Conservation (phyloP, 2,797 vertebrate genomes). For the Thalassophryne amazonica region DNA sequence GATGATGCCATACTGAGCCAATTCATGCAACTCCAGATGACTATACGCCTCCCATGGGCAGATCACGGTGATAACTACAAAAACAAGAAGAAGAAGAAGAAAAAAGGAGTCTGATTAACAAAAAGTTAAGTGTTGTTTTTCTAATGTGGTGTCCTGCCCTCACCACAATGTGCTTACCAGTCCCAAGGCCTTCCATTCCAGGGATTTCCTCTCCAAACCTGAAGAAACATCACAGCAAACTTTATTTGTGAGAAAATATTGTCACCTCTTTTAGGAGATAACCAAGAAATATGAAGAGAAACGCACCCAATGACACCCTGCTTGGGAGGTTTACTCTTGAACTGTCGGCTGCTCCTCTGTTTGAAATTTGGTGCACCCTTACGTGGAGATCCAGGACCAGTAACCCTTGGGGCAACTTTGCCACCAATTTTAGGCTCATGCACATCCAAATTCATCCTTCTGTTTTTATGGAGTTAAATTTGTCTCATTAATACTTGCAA, state of each 20-base stretch:
- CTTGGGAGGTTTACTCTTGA: conserved; percentile 91
- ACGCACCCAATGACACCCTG: conserved; percentile 87
- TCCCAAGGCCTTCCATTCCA: conserved; percentile 89
- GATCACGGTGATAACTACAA: conserved; percentile 87
- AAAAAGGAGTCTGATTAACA: background rate
- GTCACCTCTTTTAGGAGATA: background rate
- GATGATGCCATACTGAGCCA: conserved; percentile 89
- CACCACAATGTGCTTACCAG: conserved; percentile 66
- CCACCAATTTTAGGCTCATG: conserved; percentile 75
- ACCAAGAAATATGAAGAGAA: background rate
- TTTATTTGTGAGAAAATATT: background rate
- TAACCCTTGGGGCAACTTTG: conserved; percentile 63
- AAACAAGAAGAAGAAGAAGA: background rate
- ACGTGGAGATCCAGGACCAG: conserved; percentile 75
- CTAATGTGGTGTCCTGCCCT: background rate
- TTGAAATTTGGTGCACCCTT: conserved; percentile 87
- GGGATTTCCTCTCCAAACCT: conserved; percentile 91
- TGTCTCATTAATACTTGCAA: too few species aligned
- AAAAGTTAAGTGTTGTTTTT: background rate
- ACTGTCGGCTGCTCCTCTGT: conserved; percentile 85
- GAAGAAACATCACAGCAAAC: background rate
- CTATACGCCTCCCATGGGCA: conserved; percentile 92
- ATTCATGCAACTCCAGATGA: conserved; percentile 89
- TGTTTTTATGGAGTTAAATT: too few species aligned
- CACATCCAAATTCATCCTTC: conserved; percentile 77